Evolutionary conservation across 2,113 vertebrate species (phyloP).

Genomic region (Noturus placidus): DNA sequence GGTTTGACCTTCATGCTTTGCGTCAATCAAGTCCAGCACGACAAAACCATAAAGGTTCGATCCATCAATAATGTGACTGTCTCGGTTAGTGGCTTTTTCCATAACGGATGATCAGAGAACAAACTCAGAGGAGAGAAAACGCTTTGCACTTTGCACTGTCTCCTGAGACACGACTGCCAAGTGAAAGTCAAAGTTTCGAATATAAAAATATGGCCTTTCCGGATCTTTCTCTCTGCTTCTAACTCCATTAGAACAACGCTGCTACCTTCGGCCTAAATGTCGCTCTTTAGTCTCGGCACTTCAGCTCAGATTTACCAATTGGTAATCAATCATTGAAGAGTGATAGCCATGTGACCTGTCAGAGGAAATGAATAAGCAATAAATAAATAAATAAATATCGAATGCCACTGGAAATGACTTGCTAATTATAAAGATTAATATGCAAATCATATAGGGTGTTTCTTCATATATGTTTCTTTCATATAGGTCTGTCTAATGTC

Average conservation of each 20-base stretch:
- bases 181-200: neutral
- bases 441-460: too few relatives aligned
- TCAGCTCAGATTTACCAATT: neutral
- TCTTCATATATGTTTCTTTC: too few relatives aligned
- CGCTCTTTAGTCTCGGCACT: neutral
- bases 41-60: neutral
- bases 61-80: neutral
- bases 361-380: too few relatives aligned
- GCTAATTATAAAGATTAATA: neutral
- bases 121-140: neutral
- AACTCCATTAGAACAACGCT: neutral
- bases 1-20: neutral
- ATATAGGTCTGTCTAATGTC: neutral
- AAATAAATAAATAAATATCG: neutral
- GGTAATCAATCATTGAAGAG: neutral
- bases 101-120: neutral
- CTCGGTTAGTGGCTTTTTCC: slow-evolving; percentile 9
- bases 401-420: neutral
- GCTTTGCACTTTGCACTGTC: neutral
- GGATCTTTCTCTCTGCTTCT: neutral
- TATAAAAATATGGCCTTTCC: neutral
- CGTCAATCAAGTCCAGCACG: neutral
- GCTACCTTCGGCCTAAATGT: neutral
- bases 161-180: neutral
- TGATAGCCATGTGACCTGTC: neutral